A percentile compares a stretch with the other conserved stretches of the same genome.
Conservation (phyloP, 2,888 invertebrate genomes). For the Drosophila picticornis region DNA sequence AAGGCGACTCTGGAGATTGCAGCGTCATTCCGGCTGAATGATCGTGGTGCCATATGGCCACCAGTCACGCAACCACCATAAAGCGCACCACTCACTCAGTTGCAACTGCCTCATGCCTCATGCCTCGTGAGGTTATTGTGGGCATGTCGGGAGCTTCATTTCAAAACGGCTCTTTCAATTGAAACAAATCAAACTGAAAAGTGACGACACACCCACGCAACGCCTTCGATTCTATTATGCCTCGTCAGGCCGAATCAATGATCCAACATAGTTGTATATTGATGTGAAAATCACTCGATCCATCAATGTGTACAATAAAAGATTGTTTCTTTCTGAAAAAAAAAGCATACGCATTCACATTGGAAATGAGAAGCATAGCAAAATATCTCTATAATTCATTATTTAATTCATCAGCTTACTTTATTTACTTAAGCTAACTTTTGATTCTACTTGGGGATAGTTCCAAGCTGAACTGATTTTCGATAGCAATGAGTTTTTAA, state of each 20-base stretch:
- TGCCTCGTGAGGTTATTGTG: slow-evolving; percentile 31
- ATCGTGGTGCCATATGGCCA: slow-evolving; percentile 64
- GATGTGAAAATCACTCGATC: slow-evolving; percentile 42
- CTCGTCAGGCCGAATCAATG: slow-evolving; percentile 18
- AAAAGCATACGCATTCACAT: not conserved
- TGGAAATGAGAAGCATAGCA: not conserved
- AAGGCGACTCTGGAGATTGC: slow-evolving; percentile 36
- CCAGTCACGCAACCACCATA: slow-evolving; percentile 77
- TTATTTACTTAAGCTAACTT: not conserved
- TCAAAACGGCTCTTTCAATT: slow-evolving; percentile 67
- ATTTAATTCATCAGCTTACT: not conserved
- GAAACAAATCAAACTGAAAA: slow-evolving; percentile 70
- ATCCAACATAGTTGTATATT: slow-evolving; percentile 19
- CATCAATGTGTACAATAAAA: slow-evolving; percentile 12
- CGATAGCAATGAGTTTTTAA: too few relatives aligned
- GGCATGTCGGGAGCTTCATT: slow-evolving; percentile 26
- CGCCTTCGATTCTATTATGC: slow-evolving; percentile 41
- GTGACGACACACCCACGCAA: slow-evolving; percentile 62
- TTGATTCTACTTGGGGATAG: not conserved
- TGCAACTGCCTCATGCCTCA: slow-evolving; percentile 4
- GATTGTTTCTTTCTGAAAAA: slow-evolving; percentile 8
- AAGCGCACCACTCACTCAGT: slow-evolving; percentile 36
- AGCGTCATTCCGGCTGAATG: slow-evolving; percentile 42
- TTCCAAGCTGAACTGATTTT: not conserved
- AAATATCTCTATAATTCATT: not conserved